Percentiles rank a stretch among this genome's conserved stretches.
These are phyloP conservation scores for Anguilla megastoma DNA, from an alignment of 2,797 vertebrate genomes.

Conservation along the genomic window DNA sequence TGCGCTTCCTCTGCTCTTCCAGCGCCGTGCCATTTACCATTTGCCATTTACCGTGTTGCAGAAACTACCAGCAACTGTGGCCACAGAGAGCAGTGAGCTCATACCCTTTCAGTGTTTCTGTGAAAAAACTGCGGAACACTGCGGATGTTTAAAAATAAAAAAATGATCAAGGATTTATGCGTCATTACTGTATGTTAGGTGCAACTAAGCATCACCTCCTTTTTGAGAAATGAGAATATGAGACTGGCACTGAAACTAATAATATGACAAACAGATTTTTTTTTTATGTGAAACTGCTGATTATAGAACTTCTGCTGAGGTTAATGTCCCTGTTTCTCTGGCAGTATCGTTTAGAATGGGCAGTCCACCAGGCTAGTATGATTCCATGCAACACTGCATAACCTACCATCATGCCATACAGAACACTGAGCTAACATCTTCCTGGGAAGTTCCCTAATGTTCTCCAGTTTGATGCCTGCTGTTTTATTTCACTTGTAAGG, in stretches of 20 bases:
- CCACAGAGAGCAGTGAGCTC: background rate
- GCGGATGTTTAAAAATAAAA: background rate
- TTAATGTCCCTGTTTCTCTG: constrained; percentile 6
- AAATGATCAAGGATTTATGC: background rate
- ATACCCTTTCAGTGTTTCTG: background rate
- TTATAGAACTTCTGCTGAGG: background rate
- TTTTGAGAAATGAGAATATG: background rate
- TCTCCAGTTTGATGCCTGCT: background rate
- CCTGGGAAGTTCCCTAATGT: background rate
- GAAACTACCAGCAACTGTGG: constrained; percentile 5
- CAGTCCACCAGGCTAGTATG: background rate
- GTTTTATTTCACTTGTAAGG: background rate
- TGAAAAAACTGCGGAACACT: background rate
- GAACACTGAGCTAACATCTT: background rate
- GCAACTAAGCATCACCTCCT: background rate
- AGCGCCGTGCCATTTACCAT: constrained; percentile 1
- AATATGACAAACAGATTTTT: background rate
- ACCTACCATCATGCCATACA: background rate
- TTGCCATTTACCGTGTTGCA: background rate
- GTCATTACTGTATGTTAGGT: background rate
- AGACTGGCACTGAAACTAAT: background rate
- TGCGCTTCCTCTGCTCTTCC: constrained; percentile 24
- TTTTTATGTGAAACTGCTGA: constrained; percentile 10
- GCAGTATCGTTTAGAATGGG: background rate
- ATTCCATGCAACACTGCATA: background rate